Evolutionary conservation across 1,140 invertebrate species (phyloP), one percentile per base, ranked within the genome.

Genomic region (Eupristina koningsbergeri): DNA sequence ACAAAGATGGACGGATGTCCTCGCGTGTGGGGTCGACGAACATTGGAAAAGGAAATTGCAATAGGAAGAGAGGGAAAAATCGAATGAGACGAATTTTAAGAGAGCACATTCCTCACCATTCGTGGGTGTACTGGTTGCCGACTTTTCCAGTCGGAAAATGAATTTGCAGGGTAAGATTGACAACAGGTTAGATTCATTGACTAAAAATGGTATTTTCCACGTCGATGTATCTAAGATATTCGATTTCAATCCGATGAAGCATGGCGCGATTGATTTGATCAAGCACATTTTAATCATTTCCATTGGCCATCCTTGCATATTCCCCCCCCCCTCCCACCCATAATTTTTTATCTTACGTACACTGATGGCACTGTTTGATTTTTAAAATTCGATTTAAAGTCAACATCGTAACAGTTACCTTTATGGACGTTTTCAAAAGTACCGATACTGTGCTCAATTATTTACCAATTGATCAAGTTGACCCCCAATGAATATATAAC

Each of bases 211-310:
- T 87, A 90, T 91, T 92, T 91, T 91, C 88, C 90, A 88, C 88
- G 87, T 90, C 87, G 87, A 88, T 89, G 88, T 90, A 88, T 86
- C 88, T 88, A 87, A 91, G 91, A 91, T 91, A 91, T 91, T 91
- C 89, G 89, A 89, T 88, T 88, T 88, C 2, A 50, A 50, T 5
- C 47, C 47, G 15, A 15, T 15, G 47, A 83, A 80, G 69, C 86
- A 75, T 85, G 86, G 87, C 69, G 29, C 87, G 88, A 88, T 90
- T 90, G 88, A 88, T 88, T 91, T 89, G 91, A 92, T 90, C 90
- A 89, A 90, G 92, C 91, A 92, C 91, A 92, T 92, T 92, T 92
- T 92, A 92, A 92, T 92, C 92, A 92, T 92, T 92, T 92, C 90
- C 90, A 92, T 92, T 92, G 91, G 91, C 89, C 89, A 86, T 87